These are phyloP conservation scores for Gasterosteus aculeatus DNA, from an alignment of 2,113 vertebrate species.

Conservation along the genomic window DNA sequence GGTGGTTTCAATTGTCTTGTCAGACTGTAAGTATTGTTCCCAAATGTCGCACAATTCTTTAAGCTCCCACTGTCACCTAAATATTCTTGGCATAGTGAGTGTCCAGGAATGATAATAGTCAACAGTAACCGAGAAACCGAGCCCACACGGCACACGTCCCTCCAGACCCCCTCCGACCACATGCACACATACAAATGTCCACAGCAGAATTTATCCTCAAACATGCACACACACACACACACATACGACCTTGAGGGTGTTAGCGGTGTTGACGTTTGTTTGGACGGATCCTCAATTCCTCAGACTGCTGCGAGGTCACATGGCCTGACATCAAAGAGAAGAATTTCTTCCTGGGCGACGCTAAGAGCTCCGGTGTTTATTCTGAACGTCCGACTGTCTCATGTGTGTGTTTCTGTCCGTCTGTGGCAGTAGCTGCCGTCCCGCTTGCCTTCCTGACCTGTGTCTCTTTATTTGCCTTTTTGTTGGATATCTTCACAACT, in stretches of 20 bases:
- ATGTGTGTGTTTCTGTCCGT: conserved; percentile 39
- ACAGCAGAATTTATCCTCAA: conserved; percentile 24
- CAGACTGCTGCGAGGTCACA: conserved; percentile 67
- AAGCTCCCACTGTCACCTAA: neutral
- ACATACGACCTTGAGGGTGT: conserved; percentile 70
- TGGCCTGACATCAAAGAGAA: conserved; percentile 72
- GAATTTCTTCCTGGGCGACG: conserved; percentile 70
- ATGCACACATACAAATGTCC: neutral
- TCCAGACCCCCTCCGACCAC: conserved; percentile 4
- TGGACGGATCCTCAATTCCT: conserved; percentile 70
- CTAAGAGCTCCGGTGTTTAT: conserved; percentile 66
- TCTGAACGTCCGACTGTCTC: conserved; percentile 59
- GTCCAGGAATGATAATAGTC: neutral
- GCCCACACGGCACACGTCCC: neutral
- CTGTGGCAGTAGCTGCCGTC: conserved; percentile 6
- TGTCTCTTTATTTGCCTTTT: neutral
- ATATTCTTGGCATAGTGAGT: neutral
- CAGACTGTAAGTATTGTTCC: neutral
- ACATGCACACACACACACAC: conserved; percentile 15
- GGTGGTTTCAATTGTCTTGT: neutral
- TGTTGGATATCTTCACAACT: neutral
- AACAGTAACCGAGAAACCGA: conserved; percentile 7
- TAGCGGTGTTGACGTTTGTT: conserved; percentile 72
- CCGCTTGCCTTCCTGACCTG: conserved; percentile 8
- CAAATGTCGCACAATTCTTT: neutral